Base-by-base conservation (phyloP, 2,113 vertebrate species). In the Trematomus loennbergii region DNA sequence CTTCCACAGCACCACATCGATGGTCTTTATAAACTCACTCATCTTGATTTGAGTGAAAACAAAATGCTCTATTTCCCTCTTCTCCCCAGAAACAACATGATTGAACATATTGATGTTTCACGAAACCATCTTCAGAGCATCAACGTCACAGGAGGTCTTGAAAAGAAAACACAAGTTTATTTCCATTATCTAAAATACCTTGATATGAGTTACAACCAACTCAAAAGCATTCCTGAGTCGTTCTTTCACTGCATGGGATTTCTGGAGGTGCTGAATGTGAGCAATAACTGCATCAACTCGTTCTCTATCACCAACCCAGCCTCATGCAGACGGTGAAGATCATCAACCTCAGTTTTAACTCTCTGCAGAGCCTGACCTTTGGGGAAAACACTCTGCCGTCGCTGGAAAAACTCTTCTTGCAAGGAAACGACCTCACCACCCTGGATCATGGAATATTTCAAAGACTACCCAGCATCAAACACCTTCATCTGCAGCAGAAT, bases 131-230 rank as follows among this genome's bases (percentile, higher is more conserved):
- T 99, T 55, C 94, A 92, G 65, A 92, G 82, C 4, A 15, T 96
- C 29, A 91, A 90, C 33, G 80, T 79, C 22, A 88, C 94, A 1
- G 90, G 85, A 10, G 58, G 64, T 12, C 11, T 84, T 5, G 86
- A 84, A 0, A 92, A 91, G 53, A 66, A 75, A 4, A 66, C 58
- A 69, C 84, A 3, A 18, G 91, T 80, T 83, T 95, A 48, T 77
- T 72, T 90, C 0, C 33, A 88, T n/a, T 88, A 82, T 0, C 94
- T 99, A 61, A 75, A 86, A 46, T 94, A 96, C 87, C 88, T 99
- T 82, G 97, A 99, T 73, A 86, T 99, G 92, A 99, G 98, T 90
- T 97, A 96, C 89, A 99, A 99, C 79, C 95, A 96, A 68, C 95
- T 99, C 0, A 94, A 95, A 69, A 93, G 83, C 9, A 66, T 98